These are phyloP conservation scores for Pituophis catenifer DNA, from an alignment of 2,113 vertebrate genomes.

Conservation along the genomic window DNA sequence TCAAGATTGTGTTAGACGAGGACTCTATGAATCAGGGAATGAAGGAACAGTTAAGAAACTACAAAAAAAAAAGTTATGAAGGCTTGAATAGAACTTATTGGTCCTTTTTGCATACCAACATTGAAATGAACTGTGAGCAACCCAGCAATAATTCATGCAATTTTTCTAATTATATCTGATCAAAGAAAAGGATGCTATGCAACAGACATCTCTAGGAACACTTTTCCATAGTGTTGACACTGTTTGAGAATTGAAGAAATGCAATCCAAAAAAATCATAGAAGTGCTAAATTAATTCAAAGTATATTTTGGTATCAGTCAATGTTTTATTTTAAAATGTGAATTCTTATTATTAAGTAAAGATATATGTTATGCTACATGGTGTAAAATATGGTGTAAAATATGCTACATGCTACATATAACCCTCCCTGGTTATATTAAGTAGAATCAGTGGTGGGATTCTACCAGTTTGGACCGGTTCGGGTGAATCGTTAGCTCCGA, in stretches of 20 bases:
- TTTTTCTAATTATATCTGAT: background rate
- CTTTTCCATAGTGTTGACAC: background rate
- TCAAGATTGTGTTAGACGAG: background rate
- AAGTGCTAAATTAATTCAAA: background rate
- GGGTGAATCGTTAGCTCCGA: too few species aligned
- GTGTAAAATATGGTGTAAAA: background rate
- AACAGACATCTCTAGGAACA: background rate
- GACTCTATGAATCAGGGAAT: background rate
- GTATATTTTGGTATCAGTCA: background rate
- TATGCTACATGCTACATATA: background rate
- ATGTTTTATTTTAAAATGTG: background rate
- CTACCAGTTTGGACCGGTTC: too few species aligned
- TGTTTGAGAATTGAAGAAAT: background rate
- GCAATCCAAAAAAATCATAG: background rate
- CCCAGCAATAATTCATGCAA: background rate
- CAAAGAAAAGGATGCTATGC: background rate
- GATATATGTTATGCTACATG: background rate
- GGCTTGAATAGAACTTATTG: background rate
- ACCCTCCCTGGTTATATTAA: background rate
- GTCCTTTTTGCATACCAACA: background rate
- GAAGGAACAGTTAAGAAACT: background rate
- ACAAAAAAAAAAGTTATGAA: background rate
- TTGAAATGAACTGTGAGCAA: background rate
- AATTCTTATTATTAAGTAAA: background rate
- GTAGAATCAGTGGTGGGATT: background rate